Evolutionary conservation across 2,113 vertebrate species (phyloP), one percentile per base, ranked within the genome.

Genomic region (Brachypteracias leptosomus): DNA sequence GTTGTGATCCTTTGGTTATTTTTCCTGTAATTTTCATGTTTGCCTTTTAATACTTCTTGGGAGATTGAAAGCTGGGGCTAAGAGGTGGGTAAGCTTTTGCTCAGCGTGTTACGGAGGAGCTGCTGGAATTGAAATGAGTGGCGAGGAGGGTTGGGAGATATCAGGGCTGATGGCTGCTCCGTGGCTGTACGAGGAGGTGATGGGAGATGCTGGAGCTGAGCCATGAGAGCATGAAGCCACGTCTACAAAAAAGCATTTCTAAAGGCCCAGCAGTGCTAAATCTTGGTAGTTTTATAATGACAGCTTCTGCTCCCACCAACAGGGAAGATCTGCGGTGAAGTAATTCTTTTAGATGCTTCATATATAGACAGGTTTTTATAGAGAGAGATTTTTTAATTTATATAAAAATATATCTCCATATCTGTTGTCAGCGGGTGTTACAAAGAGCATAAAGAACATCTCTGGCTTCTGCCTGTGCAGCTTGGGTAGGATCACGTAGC

Each of bases 11-110:
- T 95, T 88, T 35, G 72, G 85, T 94, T 77, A 58, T 79, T 93
- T 88, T 95, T 88, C 79, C 85, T 80, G 93, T 96, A 87, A 95
- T 94, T 95, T 96, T 85, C 95, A 33, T 71, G 62, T 95, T 96
- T 95, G 90, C 75, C 42, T 94, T 95, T 95, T 84, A 93, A 76
- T 95, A 85, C 92, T 95, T 88, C 94, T 95, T 79, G 82, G 0
- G 90, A 97, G 85, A 92, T 70, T 80, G 96, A 92, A 89, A 92
- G 88, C 91, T 72, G 7, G 3, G 70, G 78, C 36, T 73, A 61
- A 92, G 90, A 94, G 49, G 84, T 44, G 33, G 86, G 84, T 49
- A 81, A 88, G 90, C 80, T 93, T 68, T 20, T 19, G 54, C 95
- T 96, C 88, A 77, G 80, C 44, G 1, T 84, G 38, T 52, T 74